phyloP scores from a whole-genome alignment of 2,888 invertebrate species.

The Lasioglossum morio region DNA sequence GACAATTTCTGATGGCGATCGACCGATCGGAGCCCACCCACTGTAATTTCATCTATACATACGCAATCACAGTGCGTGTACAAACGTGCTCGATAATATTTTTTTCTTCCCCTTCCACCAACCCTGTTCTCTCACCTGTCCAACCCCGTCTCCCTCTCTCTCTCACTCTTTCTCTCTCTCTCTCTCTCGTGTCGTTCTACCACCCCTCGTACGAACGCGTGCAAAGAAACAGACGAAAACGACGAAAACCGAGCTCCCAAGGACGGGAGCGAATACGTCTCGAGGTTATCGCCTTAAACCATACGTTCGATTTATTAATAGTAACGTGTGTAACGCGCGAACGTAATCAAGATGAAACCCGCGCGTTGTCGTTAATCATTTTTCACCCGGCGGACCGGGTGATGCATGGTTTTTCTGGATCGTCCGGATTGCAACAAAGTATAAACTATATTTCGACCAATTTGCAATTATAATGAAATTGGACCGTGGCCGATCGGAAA shows the following conservation, averaged over 20 bases:
- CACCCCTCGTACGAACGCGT: background rate
- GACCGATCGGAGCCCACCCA: slow-evolving; percentile 27
- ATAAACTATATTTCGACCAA: slow-evolving; percentile 1
- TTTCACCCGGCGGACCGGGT: background rate
- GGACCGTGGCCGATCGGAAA: background rate
- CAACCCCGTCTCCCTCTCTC: background rate
- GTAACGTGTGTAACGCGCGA: slow-evolving; percentile 29
- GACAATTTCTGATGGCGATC: slow-evolving; percentile 47
- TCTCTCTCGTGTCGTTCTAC: background rate
- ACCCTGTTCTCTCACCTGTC: background rate
- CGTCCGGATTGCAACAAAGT: background rate
- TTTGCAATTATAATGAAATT: slow-evolving; percentile 6
- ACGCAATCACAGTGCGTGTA: slow-evolving; percentile 34
- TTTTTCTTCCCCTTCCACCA: background rate
- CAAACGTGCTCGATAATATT: slow-evolving; percentile 8
- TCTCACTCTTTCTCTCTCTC: background rate
- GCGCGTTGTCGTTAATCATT: slow-evolving; percentile 18
- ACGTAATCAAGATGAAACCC: slow-evolving; percentile 31
- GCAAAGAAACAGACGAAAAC: slow-evolving; percentile 16
- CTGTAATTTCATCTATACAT: slow-evolving; percentile 56
- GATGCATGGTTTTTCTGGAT: background rate
- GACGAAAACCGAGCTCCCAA: slow-evolving; percentile 43
- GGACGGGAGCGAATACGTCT: slow-evolving; percentile 52
- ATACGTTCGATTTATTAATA: slow-evolving; percentile 40
- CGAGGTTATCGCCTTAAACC: slow-evolving; percentile 50